Percentiles rank a stretch among this genome's conserved stretches.
phyloP scores from a whole-genome alignment of 2,888 invertebrate species.

The Schizotus pectinicornis region DNA sequence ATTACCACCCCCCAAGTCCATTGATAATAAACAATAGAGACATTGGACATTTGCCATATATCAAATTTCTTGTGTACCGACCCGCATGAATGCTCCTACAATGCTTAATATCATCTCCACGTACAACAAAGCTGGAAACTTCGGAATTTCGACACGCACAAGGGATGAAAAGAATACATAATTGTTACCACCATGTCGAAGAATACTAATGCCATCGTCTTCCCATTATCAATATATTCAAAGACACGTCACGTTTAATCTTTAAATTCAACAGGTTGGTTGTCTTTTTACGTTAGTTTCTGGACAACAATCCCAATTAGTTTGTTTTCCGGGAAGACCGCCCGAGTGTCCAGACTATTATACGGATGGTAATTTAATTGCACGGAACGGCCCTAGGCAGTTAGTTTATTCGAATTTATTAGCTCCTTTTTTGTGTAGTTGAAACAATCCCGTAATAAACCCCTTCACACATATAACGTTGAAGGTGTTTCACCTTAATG shows the following conservation, averaged over 20 bases:
- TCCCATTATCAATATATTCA: constrained; percentile 32
- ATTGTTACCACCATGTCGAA: constrained; percentile 35
- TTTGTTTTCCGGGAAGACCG: constrained; percentile 2
- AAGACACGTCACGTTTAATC: constrained; percentile 30
- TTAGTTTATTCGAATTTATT: too few relatives aligned
- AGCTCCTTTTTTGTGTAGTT: too few relatives aligned
- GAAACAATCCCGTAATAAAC: too few relatives aligned
- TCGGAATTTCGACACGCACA: constrained; percentile 32
- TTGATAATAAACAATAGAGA: neutral
- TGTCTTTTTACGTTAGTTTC: constrained; percentile 12
- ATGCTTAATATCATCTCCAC: constrained; percentile 29
- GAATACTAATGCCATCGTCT: constrained; percentile 33
- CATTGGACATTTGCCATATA: neutral
- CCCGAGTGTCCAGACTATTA: neutral
- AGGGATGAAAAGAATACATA: constrained; percentile 42
- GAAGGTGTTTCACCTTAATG: too few relatives aligned
- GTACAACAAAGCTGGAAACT: constrained; percentile 35
- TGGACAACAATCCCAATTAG: constrained; percentile 12
- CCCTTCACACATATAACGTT: too few relatives aligned
- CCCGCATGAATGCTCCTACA: constrained; percentile 12
- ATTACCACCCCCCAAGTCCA: neutral
- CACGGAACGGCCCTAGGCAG: too few relatives aligned
- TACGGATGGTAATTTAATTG: too few relatives aligned
- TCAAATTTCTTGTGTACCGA: constrained; percentile 17
- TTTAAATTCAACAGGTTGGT: constrained; percentile 35